Percentiles rank a stretch among this genome's conserved stretches.
These are phyloP conservation scores for Amblyopsis hoosieri DNA, from an alignment of 2,797 vertebrate genomes.

Conservation along the genomic window DNA sequence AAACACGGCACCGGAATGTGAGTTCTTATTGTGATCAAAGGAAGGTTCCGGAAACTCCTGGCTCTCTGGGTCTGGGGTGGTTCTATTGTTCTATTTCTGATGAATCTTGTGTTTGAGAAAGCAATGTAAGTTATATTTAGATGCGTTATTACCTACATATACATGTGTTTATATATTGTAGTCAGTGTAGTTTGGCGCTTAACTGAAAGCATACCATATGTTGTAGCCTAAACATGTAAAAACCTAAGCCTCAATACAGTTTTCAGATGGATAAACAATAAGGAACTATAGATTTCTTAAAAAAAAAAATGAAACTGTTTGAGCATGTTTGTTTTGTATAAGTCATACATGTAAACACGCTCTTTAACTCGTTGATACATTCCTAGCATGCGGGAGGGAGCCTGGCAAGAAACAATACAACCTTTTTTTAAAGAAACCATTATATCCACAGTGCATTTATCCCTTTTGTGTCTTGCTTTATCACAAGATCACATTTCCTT, in stretches of 20 bases:
- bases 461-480: constrained; percentile 58
- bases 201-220: constrained; percentile 32
- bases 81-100: constrained; percentile 40
- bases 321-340: constrained; percentile 19
- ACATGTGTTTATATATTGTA: constrained; percentile 26
- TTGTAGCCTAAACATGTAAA: constrained; percentile 26
- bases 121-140: neutral
- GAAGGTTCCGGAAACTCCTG: constrained; percentile 24
- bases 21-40: constrained; percentile 49
- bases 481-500: constrained; percentile 57
- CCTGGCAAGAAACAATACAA: constrained; percentile 57
- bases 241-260: constrained; percentile 13
- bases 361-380: constrained; percentile 15
- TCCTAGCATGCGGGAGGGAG: constrained; percentile 42
- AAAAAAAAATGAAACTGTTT: constrained; percentile 26
- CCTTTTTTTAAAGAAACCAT: constrained; percentile 17
- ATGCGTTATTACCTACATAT: constrained; percentile 34
- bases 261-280: constrained; percentile 22
- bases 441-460: constrained; percentile 25
- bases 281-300: constrained; percentile 29
- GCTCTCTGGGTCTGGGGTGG: constrained; percentile 26
- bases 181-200: constrained; percentile 13
- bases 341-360: constrained; percentile 8
- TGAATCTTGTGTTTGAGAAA: constrained; percentile 35
- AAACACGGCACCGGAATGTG: constrained; percentile 45